A percentile compares a stretch with the other conserved stretches of the same genome.
Evolutionary conservation across 2,113 vertebrate species (phyloP).

Genomic region (Planiliza haematocheilus): DNA sequence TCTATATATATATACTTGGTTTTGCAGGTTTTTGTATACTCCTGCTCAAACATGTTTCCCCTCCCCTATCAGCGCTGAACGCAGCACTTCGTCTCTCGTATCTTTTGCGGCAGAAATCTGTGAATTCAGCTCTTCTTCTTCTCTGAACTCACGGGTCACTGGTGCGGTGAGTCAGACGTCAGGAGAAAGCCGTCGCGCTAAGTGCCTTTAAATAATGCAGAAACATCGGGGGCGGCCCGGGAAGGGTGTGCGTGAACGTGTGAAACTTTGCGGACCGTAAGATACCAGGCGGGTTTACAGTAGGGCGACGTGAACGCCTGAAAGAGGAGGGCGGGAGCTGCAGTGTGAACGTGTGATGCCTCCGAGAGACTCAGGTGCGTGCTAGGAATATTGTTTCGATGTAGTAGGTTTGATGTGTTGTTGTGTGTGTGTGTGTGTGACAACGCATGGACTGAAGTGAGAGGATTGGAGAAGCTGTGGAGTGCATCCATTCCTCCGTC

Average conservation of each 20-base stretch:
- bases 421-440: slow-evolving; percentile 2
- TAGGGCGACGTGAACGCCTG: background rate
- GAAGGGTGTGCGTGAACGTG: slow-evolving; percentile 11
- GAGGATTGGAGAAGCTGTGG: slow-evolving; percentile 37
- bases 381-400: slow-evolving; percentile 32
- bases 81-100: background rate
- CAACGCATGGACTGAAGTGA: slow-evolving; percentile 10
- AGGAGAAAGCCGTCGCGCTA: slow-evolving; percentile 54
- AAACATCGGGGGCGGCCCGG: background rate
- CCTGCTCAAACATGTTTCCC: background rate
- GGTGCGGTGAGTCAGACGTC: slow-evolving; percentile 50
- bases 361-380: slow-evolving; percentile 11
- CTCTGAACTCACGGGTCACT: slow-evolving; percentile 38
- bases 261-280: background rate
- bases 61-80: background rate
- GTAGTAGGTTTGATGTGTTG: slow-evolving; percentile 13
- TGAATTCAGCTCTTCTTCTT: slow-evolving; percentile 14
- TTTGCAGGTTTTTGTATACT: background rate
- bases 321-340: background rate
- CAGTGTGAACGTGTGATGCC: slow-evolving; percentile 2
- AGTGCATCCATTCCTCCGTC: slow-evolving; percentile 34
- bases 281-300: background rate
- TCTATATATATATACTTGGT: too few species aligned
- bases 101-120: slow-evolving; percentile 16
- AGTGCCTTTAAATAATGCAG: slow-evolving; percentile 68